Evolutionary conservation across 1,140 invertebrate genomes (phyloP).

Genomic region (Zaprionus africanus): DNA sequence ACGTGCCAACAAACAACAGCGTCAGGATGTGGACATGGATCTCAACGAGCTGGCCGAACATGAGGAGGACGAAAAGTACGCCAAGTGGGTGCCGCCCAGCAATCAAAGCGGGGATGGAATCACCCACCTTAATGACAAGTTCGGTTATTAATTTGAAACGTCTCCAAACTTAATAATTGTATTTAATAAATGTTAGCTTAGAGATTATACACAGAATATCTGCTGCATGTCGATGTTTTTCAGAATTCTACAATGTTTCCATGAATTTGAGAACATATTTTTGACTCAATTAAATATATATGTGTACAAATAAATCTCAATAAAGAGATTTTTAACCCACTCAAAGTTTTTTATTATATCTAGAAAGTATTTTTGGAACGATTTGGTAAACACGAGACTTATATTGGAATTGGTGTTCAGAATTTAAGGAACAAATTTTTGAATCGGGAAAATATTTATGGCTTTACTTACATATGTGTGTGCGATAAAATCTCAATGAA

Average conservation of each 20-base stretch:
- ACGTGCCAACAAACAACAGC: constrained; percentile 57
- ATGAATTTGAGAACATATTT: background rate
- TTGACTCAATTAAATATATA: background rate
- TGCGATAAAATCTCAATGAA: background rate
- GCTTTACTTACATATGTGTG: no score
- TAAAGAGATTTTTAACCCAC: background rate
- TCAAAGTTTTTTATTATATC: background rate
- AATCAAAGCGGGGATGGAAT: constrained; percentile 92
- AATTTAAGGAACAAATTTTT: background rate
- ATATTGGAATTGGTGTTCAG: no score
- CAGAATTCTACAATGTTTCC: background rate
- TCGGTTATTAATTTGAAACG: constrained; percentile 87
- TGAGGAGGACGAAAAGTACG: constrained; percentile 87
- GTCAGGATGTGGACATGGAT: constrained; percentile 80
- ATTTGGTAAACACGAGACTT: background rate
- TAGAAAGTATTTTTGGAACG: background rate
- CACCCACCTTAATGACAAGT: constrained; percentile 92
- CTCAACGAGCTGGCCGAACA: constrained; percentile 85
- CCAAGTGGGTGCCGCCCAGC: constrained; percentile 90
- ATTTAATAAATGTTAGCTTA: background rate
- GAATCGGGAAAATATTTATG: background rate
- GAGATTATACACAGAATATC: background rate
- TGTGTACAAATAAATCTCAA: background rate
- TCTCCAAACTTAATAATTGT: background rate
- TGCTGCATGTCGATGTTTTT: background rate